Base-by-base conservation (phyloP, 2,113 vertebrate species). In the Eidolon helvum region DNA sequence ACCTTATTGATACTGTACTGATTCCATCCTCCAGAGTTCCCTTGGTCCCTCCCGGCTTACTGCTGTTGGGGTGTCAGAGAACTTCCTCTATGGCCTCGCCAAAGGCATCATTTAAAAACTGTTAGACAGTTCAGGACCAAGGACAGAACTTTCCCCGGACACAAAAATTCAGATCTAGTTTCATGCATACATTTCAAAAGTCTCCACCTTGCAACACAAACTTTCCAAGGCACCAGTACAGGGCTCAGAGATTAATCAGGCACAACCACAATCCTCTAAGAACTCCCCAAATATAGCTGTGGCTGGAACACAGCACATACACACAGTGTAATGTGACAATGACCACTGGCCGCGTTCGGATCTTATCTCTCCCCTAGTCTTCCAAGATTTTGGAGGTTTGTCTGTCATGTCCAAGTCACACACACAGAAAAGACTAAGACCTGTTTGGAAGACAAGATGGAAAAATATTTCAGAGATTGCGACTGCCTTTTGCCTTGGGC, bases 401-500 rank as follows among this genome's bases (percentile, higher is more conserved):
- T 55, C 90, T 50, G 9, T 63, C 33, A 40, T 5, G 10, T 24
- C 77, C 72, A 89, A 82, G 59, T 50, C 72, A 24, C 9, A 30
- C 77, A 83, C 18, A 50, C 22, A 69, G 43, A 94, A 40, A 92
- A 96, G 69, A 61, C 61, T 28, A 55, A 72, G 30, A 65, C 26
- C 65, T 97, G 72, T 84, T 91, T 97, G 66, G 86, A 89, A 89
- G 28, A 40, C 7, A 93, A 30, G 78, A 61, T 48, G 33, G 78
- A 6, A 79, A 94, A 96, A 69, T 86, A 89, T 79, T 96, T 86
- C 86, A 84, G 33, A 74, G 63, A 79, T 82, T 90, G 86, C 1
- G 4, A 80, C 72, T 93, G 89, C 84, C 82, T 95, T 89, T 96
- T 8, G 96, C 97, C 86, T 78, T 40, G 83, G 97, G 97, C 96